A percentile compares a stretch with the other conserved stretches of the same genome.
Conservation (phyloP, 2,113 vertebrate species). For the Corythaeola cristata region DNA sequence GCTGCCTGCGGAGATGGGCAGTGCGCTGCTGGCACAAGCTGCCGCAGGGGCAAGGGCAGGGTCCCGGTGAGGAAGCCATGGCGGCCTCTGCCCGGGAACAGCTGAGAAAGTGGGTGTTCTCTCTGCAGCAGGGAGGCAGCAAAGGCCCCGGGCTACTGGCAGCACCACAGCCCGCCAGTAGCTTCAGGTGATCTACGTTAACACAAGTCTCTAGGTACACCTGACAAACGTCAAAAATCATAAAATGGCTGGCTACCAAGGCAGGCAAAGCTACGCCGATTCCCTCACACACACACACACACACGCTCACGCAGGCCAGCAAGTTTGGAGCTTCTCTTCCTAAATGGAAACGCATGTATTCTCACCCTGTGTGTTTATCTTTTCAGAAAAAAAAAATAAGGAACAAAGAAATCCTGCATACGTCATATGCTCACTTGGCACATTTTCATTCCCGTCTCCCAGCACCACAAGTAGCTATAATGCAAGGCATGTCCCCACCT, state of each 20-base stretch:
- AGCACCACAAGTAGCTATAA: not conserved
- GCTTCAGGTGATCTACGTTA: not conserved
- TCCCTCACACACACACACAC: not conserved
- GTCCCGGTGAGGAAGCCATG: rapidly evolving
- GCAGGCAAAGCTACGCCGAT: not conserved
- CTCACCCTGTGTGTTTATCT: not conserved
- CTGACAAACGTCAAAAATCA: rapidly evolving
- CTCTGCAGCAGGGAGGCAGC: not conserved
- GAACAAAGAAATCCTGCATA: not conserved
- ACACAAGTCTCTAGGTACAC: not conserved
- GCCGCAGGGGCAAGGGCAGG: rapidly evolving
- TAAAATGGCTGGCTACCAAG: not conserved
- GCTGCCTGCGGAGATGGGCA: not conserved
- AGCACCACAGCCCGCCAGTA: not conserved
- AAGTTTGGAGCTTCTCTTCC: not conserved
- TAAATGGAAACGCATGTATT: not conserved
- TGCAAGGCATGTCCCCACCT: not conserved
- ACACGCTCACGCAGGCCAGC: not conserved
- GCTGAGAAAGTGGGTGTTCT: rapidly evolving
- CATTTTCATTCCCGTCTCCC: not conserved
- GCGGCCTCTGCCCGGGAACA: not conserved
- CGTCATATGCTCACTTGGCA: not conserved
- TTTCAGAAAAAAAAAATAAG: not conserved
- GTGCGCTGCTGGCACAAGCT: not conserved
- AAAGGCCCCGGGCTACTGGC: not conserved